Percentiles rank a stretch among this genome's conserved stretches.
These are phyloP conservation scores for Perdita meconis DNA, from an alignment of 2,888 invertebrate genomes.

Conservation along the genomic window DNA sequence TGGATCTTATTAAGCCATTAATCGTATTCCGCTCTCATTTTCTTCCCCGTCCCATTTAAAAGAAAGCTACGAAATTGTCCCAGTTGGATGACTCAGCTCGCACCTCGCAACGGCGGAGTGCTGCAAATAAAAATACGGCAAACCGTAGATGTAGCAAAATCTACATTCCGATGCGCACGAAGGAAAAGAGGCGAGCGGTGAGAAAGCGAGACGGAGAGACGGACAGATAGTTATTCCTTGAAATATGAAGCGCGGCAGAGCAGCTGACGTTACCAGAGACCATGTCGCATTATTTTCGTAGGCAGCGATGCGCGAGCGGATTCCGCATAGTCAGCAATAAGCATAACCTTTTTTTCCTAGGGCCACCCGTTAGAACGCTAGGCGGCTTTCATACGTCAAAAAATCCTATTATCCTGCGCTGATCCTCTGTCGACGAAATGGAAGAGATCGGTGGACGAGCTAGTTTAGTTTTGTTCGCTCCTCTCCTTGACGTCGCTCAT, in stretches of 20 bases:
- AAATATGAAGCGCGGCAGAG: conserved; percentile 76
- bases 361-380: conserved; percentile 50
- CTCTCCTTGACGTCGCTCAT: conserved; percentile 70
- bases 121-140: conserved; percentile 25
- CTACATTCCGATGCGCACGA: background rate
- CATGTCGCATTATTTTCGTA: conserved; percentile 81
- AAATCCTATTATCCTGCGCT: conserved; percentile 72
- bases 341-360: conserved; percentile 59
- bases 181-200: background rate
- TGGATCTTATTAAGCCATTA: conserved; percentile 51
- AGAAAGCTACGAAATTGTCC: background rate
- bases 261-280: conserved; percentile 77
- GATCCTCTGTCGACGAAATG: conserved; percentile 69
- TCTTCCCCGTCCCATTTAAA: background rate
- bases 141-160: conserved; percentile 4
- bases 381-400: conserved; percentile 68
- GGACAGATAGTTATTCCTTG: conserved; percentile 58
- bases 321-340: conserved; percentile 79
- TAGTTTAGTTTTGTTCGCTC: conserved; percentile 70
- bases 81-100: conserved; percentile 37
- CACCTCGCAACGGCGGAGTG: background rate
- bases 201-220: conserved; percentile 41
- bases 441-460: conserved; percentile 65
- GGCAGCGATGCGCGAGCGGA: conserved; percentile 77
- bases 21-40: conserved; percentile 22